Base-by-base conservation (phyloP, 2,797 vertebrate genomes). In the Acanthopagrus latus region DNA sequence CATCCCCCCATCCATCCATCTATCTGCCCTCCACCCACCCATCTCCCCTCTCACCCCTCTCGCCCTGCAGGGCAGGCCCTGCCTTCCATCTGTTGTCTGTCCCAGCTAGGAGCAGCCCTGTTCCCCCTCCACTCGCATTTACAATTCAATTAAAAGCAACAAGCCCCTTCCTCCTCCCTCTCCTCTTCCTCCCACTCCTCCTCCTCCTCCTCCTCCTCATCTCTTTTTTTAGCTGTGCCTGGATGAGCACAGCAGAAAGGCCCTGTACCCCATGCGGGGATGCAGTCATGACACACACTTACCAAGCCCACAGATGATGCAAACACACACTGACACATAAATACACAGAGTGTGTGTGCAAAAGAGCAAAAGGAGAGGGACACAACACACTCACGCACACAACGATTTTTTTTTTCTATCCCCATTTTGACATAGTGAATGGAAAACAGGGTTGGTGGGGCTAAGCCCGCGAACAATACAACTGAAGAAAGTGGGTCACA, bases 71-170 rank as follows among this genome's bases (percentile, higher is more conserved):
- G 93, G 91, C 87, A 90, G 91, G 88, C 92, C 92, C 93, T 93
- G 93, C 93, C 93, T 95, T 93, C 94, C 95, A 95, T 95, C 95
- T 95, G 95, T 94, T 91, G 90, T 95, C 94, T 95, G 90, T 93
- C 92, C 92, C 93, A 92, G 90, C 90, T 81, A 86, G 93, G 82
- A 93, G 91, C 83, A 83, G 74, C 90, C 93, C 91, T 71, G 23
- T 83, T 90, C 89, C 88, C 90, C 90, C 89, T 86, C 87, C 82
- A 76, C 89, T 93, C 88, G 78, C 93, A 95, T 96, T 96, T 95
- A 96, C 95, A 96, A 95, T 96, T 96, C 94, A 96, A 95, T 95
- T 95, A 95, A 94, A 93, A 92, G 87, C 91, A 92, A 91, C 91
- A 91, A 92, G 87, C 91, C 92, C 92, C 90, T 90, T 92, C 88